Evolutionary conservation across 1,140 invertebrate genomes (phyloP).

Genomic region (Cydia fagiglandana): DNA sequence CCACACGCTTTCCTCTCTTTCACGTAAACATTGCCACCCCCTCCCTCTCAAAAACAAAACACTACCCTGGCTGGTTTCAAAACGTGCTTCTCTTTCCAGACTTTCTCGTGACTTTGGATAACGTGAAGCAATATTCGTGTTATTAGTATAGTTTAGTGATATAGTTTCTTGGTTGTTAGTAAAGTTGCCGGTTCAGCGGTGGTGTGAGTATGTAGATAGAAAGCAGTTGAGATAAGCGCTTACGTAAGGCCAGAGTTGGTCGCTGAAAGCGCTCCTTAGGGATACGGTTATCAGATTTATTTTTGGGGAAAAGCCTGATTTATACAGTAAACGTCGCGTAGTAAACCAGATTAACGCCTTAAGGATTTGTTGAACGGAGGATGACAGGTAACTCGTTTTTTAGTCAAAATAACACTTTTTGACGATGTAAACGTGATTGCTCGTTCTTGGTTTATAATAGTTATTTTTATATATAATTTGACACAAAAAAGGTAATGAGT

Average conservation of each 20-base stretch:
- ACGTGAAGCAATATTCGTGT: constrained; percentile 61
- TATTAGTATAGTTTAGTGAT: constrained; percentile 46
- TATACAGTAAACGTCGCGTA: background rate
- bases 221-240: constrained; percentile 52
- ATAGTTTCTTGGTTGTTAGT: constrained; percentile 50
- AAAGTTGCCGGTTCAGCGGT: constrained; percentile 38
- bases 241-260: constrained; percentile 54
- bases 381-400: background rate
- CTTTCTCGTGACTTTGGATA: constrained; percentile 42
- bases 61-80: constrained; percentile 66
- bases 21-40: constrained; percentile 62
- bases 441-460: background rate
- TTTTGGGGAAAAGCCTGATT: background rate
- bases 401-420: background rate
- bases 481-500: too few relatives aligned
- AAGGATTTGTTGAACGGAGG: background rate
- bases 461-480: too few relatives aligned
- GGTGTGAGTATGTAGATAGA: constrained; percentile 59
- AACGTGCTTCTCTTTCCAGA: constrained; percentile 47
- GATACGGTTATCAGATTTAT: background rate
- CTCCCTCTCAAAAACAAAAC: constrained; percentile 57
- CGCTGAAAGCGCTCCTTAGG: constrained; percentile 35
- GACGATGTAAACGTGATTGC: background rate
- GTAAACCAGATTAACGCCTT: background rate
- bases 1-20: constrained; percentile 56